phyloP scores from a whole-genome alignment of 2,797 vertebrate genomes.

The Sebastes kiyomatsui region DNA sequence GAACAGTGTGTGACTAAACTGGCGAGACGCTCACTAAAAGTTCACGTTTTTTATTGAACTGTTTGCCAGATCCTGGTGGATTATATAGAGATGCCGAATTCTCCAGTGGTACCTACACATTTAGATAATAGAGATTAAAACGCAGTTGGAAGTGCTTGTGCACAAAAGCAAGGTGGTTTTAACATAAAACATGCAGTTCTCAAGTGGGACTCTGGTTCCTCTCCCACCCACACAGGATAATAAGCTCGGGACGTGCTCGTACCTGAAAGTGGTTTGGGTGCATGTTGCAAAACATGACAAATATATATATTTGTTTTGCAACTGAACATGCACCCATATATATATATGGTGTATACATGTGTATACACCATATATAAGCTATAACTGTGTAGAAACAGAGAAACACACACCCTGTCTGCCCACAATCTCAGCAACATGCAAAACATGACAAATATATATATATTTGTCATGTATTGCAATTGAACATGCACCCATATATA shows the following conservation, averaged over 20 bases:
- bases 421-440: no score
- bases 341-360: no score
- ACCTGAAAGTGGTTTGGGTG: neutral
- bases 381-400: no score
- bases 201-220: neutral
- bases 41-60: neutral
- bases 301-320: no score
- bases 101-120: neutral
- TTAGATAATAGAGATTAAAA: neutral
- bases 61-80: no score
- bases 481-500: no score
- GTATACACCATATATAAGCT: no score
- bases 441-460: no score
- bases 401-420: no score
- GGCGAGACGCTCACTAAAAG: conserved; percentile 22
- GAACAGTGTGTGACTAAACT: conserved; percentile 22
- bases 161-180: neutral
- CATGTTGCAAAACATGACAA: neutral
- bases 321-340: no score
- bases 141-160: neutral
- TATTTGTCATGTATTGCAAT: neutral
- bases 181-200: neutral
- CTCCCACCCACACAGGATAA: conserved; percentile 12
- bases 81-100: neutral
- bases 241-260: neutral